These are phyloP conservation scores for Emys orbicularis DNA, from an alignment of 2,797 vertebrate genomes.

Conservation along the genomic window DNA sequence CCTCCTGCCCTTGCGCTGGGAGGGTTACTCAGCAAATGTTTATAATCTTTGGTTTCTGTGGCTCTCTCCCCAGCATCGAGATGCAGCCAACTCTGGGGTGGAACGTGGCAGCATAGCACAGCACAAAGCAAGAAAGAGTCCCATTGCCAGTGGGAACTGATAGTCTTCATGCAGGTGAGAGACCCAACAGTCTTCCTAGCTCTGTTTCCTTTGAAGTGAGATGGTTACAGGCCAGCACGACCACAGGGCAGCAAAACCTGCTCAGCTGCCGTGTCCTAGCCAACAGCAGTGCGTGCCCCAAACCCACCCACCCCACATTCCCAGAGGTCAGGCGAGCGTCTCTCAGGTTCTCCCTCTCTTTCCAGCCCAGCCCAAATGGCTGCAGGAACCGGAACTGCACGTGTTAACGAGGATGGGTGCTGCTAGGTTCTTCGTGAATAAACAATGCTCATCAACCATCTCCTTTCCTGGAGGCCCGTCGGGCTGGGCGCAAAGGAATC, in stretches of 20 bases:
- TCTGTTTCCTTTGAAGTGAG: not conserved
- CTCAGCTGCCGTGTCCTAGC: not conserved
- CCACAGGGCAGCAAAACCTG: not conserved
- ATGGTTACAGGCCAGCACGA: not conserved
- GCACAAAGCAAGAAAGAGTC: not conserved
- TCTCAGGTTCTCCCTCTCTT: not conserved
- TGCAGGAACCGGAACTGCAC: rapidly evolving
- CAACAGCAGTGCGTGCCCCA: not conserved
- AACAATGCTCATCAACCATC: not conserved
- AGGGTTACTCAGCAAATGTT: not conserved
- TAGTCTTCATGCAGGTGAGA: not conserved
- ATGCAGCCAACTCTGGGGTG: not conserved
- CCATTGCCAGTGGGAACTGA: not conserved
- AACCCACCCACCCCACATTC: not conserved
- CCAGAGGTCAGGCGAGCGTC: not conserved
- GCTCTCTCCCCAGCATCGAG: not conserved
- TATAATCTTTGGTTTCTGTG: not conserved
- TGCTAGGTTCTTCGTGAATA: slow-evolving; percentile 11
- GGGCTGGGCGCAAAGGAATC: slow-evolving; percentile 4
- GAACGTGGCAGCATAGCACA: not conserved
- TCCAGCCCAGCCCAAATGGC: not conserved
- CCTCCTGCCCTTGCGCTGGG: not conserved
- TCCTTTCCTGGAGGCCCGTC: not conserved
- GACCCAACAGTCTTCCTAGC: not conserved
- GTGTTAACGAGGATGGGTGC: not conserved